A percentile compares a stretch with the other conserved stretches of the same genome.
Conservation (phyloP, 2,888 invertebrate genomes). For the Drosophila nigricruria region DNA sequence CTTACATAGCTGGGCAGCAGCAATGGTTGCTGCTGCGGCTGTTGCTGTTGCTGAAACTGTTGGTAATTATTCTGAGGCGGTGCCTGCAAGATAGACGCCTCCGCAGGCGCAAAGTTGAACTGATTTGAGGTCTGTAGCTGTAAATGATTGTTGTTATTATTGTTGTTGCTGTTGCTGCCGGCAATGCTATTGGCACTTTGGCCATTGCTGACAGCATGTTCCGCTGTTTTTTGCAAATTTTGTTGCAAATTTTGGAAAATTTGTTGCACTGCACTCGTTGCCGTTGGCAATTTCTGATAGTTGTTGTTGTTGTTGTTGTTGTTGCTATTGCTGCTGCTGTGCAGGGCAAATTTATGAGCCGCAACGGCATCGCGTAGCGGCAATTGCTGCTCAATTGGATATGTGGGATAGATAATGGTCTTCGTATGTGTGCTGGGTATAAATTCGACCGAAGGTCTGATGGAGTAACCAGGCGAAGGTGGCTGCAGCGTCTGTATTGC, state of each 20-base stretch:
- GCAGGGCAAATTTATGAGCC: constrained; percentile 85
- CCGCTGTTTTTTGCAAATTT: constrained; percentile 72
- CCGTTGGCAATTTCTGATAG: constrained; percentile 59
- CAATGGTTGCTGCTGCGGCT: constrained; percentile 72
- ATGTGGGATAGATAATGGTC: constrained; percentile 75
- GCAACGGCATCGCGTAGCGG: constrained; percentile 87
- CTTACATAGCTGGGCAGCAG: constrained; percentile 73
- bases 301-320: constrained; percentile 59
- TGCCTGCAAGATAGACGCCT: constrained; percentile 74
- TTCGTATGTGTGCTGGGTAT: constrained; percentile 82
- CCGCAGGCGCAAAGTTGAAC: constrained; percentile 80
- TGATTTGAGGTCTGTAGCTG: constrained; percentile 84
- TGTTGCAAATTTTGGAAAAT: constrained; percentile 81
- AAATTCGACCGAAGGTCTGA: constrained; percentile 85
- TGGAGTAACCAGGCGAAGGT: constrained; percentile 80
- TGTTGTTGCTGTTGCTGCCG: constrained; percentile 35
- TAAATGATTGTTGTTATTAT: constrained; percentile 57
- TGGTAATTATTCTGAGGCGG: constrained; percentile 78
- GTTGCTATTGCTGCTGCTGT: constrained; percentile 47
- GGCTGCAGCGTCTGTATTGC: constrained; percentile 73
- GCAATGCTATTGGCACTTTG: constrained; percentile 56
- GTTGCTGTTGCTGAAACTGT: constrained; percentile 75
- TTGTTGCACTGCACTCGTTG: constrained; percentile 78
- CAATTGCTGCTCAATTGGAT: constrained; percentile 86
- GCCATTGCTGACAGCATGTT: constrained; percentile 56